Evolutionary conservation across 2,797 vertebrate species (phyloP).

Genomic region (Melanitta fusca): DNA sequence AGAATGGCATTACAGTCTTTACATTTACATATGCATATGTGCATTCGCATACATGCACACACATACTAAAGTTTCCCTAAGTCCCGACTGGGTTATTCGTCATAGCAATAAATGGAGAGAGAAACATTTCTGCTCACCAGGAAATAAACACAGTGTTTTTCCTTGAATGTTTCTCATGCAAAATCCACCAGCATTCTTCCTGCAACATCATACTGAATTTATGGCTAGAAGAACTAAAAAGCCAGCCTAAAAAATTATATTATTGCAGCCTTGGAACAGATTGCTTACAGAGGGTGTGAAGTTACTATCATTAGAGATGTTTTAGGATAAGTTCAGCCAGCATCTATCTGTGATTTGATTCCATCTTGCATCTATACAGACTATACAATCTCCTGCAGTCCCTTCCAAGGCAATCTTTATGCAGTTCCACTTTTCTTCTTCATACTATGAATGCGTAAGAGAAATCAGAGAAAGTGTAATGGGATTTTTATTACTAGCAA

Average conservation of each 20-base stretch:
- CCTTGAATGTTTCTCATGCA: not conserved
- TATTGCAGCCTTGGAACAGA: conserved; percentile 17
- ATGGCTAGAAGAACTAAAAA: not conserved
- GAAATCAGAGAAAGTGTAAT: not conserved
- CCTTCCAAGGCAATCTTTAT: not conserved
- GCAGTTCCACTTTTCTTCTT: not conserved
- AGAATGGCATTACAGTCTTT: rapidly evolving
- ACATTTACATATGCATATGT: rapidly evolving
- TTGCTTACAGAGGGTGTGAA: conserved; percentile 25
- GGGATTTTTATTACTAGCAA: conserved; percentile 28
- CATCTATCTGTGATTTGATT: conserved; percentile 6
- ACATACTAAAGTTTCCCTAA: not conserved
- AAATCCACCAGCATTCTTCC: not conserved
- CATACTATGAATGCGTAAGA: not conserved
- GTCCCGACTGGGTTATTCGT: not conserved
- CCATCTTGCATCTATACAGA: not conserved
- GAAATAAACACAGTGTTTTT: not conserved
- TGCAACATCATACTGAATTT: not conserved
- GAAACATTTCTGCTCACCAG: not conserved
- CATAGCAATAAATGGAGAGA: not conserved
- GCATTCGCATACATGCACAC: rapidly evolving
- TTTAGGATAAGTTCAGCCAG: not conserved
- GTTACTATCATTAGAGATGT: conserved; percentile 47
- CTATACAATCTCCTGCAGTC: not conserved
- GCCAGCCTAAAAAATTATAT: not conserved